Conservation (phyloP, 2,888 invertebrate species). For the Eupithecia abbreviata region DNA sequence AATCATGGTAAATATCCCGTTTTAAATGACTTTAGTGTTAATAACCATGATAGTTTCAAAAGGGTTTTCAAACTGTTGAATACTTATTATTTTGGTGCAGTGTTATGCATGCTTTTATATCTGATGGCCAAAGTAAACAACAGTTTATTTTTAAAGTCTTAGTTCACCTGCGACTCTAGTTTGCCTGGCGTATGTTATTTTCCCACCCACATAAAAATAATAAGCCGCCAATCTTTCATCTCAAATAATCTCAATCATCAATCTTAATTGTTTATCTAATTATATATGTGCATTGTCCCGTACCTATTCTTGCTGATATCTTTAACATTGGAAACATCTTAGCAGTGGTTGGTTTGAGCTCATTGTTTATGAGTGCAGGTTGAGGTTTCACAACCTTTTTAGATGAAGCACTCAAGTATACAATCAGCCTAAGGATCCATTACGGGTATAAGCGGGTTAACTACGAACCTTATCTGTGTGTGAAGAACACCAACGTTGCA, state of each 20-base stretch:
- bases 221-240: conserved; percentile 24
- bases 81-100: neutral
- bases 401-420: neutral
- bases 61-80: neutral
- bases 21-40: too few species aligned
- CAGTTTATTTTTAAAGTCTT: neutral
- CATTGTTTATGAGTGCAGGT: conserved; percentile 3
- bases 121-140: neutral
- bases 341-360: neutral
- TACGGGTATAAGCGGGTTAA: too few species aligned
- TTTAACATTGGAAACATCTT: conserved; percentile 18
- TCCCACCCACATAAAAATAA: conserved; percentile 32
- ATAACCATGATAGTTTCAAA: too few species aligned
- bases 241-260: conserved; percentile 21
- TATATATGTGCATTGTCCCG: conserved; percentile 26
- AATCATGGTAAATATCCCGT: too few species aligned
- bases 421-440: neutral
- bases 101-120: neutral
- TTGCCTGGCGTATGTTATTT: conserved; percentile 8
- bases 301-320: neutral
- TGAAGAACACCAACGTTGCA: too few species aligned
- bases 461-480: too few species aligned
- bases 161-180: neutral
- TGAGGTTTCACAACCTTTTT: conserved; percentile 3
- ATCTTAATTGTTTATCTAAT: conserved; percentile 34